Evolutionary conservation across 2,797 vertebrate genomes (phyloP), one percentile per base, ranked within the genome.

Genomic region (Orientallactaga sibirica): DNA sequence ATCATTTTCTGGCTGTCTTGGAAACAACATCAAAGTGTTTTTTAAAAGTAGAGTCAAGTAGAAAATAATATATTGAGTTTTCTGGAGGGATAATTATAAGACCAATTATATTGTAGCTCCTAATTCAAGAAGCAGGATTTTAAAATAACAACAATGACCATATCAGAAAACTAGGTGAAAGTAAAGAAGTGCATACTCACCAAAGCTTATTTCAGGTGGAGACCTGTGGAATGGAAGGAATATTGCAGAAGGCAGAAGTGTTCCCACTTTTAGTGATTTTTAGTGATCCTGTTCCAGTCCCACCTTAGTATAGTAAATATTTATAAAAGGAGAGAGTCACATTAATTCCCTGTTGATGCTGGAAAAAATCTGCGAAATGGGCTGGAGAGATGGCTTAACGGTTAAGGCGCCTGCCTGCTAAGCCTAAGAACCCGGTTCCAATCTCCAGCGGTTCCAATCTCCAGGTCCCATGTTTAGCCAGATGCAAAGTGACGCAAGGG

Each of bases 41-140:
- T 48, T 48, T 48, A 48, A 48, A 48, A 86, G 18, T 78, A 25
- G 5, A 91, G 74, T 84, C n/a, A 89, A 33, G 67, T 27, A 61
- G 27, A 93, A 93, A 92, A 73, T 70, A 66, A 77, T 1, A 5
- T 81, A 43, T 43, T 81, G 61, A 33, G 1, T 64, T 66, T 88
- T 22, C 33, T 10, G 19, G 43, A 4, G 18, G 7, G 4, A 37
- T 62, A 79, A 64, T 76, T 68, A 81, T 29, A 62, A 70, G 85
- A 86, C 12, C 52, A 71, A 80, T 74, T 90, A n/a, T 71, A 79
- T 64, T 61, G 88, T 37, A 73, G 16, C 16, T 91, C 37, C 52
- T 86, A 37, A 86, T 76, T 71, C 94, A 37, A 73, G 55, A 33
- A 86, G 24, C n/a, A 86, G 94, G 67, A 92, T 16, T 8, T n/a